These are phyloP conservation scores for Sander vitreus DNA, from an alignment of 2,113 vertebrate species.

Conservation along the genomic window DNA sequence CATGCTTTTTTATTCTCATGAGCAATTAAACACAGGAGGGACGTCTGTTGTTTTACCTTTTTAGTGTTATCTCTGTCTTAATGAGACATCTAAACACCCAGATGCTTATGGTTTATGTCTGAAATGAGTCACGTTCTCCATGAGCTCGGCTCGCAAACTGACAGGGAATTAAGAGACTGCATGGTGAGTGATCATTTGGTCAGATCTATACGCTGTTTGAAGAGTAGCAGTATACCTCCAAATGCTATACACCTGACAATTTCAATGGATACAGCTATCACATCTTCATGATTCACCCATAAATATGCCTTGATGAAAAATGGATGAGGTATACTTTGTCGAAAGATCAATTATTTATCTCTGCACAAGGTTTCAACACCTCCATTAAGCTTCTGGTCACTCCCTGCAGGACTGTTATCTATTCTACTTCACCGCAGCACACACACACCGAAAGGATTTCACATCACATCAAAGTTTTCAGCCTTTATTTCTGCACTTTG, in stretches of 20 bases:
- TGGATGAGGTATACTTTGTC: slow-evolving; percentile 80
- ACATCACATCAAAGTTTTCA: slow-evolving; percentile 68
- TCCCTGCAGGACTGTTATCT: slow-evolving; percentile 60
- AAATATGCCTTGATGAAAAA: slow-evolving; percentile 77
- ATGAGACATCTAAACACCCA: not conserved
- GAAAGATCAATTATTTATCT: slow-evolving; percentile 75
- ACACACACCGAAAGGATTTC: slow-evolving; percentile 36
- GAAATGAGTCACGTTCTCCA: not conserved
- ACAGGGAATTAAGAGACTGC: slow-evolving; percentile 8
- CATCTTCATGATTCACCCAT: slow-evolving; percentile 58
- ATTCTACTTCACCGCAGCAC: slow-evolving; percentile 22
- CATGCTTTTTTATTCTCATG: slow-evolving; percentile 36
- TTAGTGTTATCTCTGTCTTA: slow-evolving; percentile 12
- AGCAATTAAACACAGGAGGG: slow-evolving; percentile 8
- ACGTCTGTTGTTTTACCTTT: slow-evolving; percentile 45
- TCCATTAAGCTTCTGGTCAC: slow-evolving; percentile 73
- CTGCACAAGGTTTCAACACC: slow-evolving; percentile 70
- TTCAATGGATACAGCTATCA: slow-evolving; percentile 56
- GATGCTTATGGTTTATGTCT: not conserved
- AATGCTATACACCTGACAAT: slow-evolving; percentile 40
- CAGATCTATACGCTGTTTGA: slow-evolving; percentile 12
- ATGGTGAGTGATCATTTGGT: slow-evolving; percentile 4
- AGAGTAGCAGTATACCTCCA: slow-evolving; percentile 5
- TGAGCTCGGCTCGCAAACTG: slow-evolving; percentile 22
- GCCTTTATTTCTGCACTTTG: slow-evolving; percentile 53